Evolutionary conservation across 2,797 vertebrate genomes (phyloP).

Genomic region (Arctocebus calabarensis): DNA sequence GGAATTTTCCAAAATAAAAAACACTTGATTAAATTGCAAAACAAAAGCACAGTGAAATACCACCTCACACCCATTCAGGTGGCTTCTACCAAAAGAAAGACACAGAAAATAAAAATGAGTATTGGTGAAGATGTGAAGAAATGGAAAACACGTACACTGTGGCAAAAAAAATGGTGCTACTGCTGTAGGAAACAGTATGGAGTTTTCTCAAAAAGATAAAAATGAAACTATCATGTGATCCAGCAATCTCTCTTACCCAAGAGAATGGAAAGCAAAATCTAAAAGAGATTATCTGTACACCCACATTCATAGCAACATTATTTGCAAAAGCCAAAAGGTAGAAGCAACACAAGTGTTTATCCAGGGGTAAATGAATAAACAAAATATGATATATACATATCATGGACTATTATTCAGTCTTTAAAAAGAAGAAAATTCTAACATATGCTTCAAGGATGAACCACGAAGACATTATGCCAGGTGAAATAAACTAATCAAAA

Average conservation of each 20-base stretch:
- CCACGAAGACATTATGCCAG: background rate
- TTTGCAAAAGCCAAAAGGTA: background rate
- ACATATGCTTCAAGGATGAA: background rate
- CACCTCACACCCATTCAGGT: background rate
- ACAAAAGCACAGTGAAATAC: background rate
- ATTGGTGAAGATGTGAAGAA: background rate
- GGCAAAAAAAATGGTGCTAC: background rate
- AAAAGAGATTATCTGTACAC: background rate
- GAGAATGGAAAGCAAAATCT: background rate
- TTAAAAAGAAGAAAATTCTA: background rate
- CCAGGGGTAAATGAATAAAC: background rate
- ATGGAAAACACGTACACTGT: background rate
- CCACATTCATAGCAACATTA: background rate
- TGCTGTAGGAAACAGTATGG: background rate
- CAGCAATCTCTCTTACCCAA: background rate
- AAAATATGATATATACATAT: background rate
- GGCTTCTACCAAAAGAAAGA: background rate
- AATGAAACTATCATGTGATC: background rate
- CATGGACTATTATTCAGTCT: background rate
- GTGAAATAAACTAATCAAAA: background rate
- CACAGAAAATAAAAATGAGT: background rate
- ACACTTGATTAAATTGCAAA: background rate
- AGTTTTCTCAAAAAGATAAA: background rate
- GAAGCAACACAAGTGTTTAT: background rate
- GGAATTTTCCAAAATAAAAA: background rate